Evolutionary conservation across 2,113 vertebrate genomes (phyloP), one percentile per base, ranked within the genome.

Genomic region (Cairina moschata): DNA sequence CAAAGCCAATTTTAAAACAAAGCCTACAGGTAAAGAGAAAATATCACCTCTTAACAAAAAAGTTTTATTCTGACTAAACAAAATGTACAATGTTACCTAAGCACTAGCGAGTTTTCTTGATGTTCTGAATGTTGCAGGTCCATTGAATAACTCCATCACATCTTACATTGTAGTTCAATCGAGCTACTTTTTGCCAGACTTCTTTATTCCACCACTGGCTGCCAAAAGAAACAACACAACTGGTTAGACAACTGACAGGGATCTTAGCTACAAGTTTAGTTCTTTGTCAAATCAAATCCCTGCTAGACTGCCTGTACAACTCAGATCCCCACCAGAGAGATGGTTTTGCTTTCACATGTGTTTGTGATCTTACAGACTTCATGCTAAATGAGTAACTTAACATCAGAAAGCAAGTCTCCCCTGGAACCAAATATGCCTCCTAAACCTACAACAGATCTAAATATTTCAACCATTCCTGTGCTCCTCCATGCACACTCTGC

Each of bases 131-230:
- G 23, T 72, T 76, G 88, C 92, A 89, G 91, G 36, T 90, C 90
- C 93, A 88, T 32, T 17, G 59, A 59, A 82, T 32, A 88, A 88
- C 67, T 78, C 9, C 13, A 65, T 75, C 44, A 25, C 86, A 84
- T 72, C 73, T 84, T 63, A 55, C 15, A 12, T 88, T 25, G 69
- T 34, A 56, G 69, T 36, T 56, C 28, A 14, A 59, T 75, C 60
- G 55, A 73, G 63, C 93, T 98, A 99, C 94, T 99, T 99, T 97
- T 99, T 99, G 78, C 99, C 99, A 48, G 99, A 99, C 96, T 99
- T 99, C 98, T 99, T 99, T 96, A 99, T 99, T 91, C 99, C 99
- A 46, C 98, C 97, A 42, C 98, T 95, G 83, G 96, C 99, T 99
- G 97, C 78, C 97, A 97, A 92, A 92, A 73, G 50, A 95, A 94